A percentile compares a stretch with the other conserved stretches of the same genome.
Evolutionary conservation across 1,140 invertebrate genomes (phyloP).

Genomic region (Zophobas atratus): DNA sequence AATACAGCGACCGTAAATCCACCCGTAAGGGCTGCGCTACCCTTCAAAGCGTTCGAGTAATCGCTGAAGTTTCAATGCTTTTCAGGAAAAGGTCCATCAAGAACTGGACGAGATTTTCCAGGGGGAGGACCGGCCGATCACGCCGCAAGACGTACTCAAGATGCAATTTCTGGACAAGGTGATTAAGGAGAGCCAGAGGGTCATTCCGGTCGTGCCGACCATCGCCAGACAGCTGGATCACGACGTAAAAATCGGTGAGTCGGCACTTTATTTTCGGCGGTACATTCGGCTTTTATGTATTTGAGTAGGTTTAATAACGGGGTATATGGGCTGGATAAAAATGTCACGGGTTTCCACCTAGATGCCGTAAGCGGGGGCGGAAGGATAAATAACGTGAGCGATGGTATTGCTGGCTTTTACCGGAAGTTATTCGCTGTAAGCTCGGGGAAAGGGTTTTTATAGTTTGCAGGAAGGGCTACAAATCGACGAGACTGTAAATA

Average conservation of each 20-base stretch:
- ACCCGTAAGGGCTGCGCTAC: constrained; percentile 1
- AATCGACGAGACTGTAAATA: not conserved
- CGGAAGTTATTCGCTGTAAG: not conserved
- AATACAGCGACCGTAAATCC: constrained; percentile 15
- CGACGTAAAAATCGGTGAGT: constrained; percentile 73
- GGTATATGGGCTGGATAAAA: constrained; percentile 5
- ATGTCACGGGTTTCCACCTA: not conserved
- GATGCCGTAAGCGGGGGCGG: not conserved
- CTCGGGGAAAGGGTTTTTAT: not conserved
- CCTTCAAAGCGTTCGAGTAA: constrained; percentile 14
- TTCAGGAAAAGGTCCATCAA: constrained; percentile 69
- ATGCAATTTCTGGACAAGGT: constrained; percentile 83
- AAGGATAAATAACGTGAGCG: constrained; percentile 8
- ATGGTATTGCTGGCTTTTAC: not conserved
- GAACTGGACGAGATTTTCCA: constrained; percentile 79
- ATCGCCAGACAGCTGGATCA: constrained; percentile 76
- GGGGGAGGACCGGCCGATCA: constrained; percentile 70
- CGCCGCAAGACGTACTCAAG: constrained; percentile 75
- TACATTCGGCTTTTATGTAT: constrained; percentile 11
- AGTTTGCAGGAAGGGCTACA: not conserved
- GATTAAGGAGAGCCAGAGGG: constrained; percentile 78
- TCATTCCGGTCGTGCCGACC: constrained; percentile 83
- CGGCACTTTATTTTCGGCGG: not conserved
- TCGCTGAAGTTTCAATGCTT: constrained; percentile 16
- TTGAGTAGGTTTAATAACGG: constrained; percentile 11